Conservation (phyloP, 1,140 invertebrate genomes). For the Tetramorium alpestre region DNA sequence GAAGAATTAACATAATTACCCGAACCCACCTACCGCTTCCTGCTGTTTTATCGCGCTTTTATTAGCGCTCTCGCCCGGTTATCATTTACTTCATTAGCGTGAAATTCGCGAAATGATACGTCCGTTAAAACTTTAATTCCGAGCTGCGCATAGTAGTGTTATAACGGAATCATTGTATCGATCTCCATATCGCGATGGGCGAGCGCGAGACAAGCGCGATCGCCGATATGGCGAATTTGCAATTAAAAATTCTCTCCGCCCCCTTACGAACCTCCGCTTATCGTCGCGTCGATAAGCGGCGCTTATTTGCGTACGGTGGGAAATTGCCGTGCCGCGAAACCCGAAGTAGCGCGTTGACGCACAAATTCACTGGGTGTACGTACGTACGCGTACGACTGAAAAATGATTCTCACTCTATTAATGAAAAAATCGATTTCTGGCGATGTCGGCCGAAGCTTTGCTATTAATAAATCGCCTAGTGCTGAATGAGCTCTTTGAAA, state of each 20-base stretch:
- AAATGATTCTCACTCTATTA: slow-evolving; percentile 1
- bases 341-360: background rate
- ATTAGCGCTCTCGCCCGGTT: slow-evolving; percentile 32
- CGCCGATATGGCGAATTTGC: slow-evolving; percentile 25
- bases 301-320: background rate
- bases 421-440: slow-evolving; percentile 91
- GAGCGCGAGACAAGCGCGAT: background rate
- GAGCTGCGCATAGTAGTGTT: background rate
- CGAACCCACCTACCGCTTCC: slow-evolving; percentile 36
- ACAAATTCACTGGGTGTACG: background rate
- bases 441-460: slow-evolving; percentile 87
- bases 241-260: slow-evolving; percentile 36
- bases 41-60: slow-evolving; percentile 41
- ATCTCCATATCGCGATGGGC: background rate
- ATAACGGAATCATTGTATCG: slow-evolving; percentile 2
- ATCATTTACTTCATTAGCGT: slow-evolving; percentile 55
- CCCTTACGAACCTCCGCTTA: background rate
- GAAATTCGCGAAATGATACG: slow-evolving; percentile 35
- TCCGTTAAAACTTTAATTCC: slow-evolving; percentile 31
- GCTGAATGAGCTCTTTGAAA: slow-evolving; percentile 82
- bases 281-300: slow-evolving; percentile 13
- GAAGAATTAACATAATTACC: slow-evolving; percentile 69
- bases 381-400: background rate
- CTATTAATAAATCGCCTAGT: slow-evolving; percentile 77
- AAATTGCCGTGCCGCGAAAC: background rate